Evolutionary conservation across 2,797 vertebrate species (phyloP).

Genomic region (Darevskia mixta): DNA sequence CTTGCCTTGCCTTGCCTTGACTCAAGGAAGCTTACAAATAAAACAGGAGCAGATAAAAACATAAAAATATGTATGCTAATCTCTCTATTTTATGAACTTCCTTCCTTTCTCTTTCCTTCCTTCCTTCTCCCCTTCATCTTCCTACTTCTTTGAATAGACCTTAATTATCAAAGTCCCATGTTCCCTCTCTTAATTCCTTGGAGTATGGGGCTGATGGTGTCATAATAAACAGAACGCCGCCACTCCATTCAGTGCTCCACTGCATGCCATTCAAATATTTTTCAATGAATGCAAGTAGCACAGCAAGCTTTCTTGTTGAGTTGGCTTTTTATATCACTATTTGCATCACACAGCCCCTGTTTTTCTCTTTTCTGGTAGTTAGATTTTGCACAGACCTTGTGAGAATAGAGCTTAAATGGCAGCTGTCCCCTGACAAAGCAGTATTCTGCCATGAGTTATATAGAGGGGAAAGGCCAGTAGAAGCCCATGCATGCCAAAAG

Average conservation of each 20-base stretch:
- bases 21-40: too few relatives aligned
- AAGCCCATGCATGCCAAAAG: background rate
- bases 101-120: background rate
- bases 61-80: too few relatives aligned
- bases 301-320: background rate
- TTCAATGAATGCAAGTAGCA: background rate
- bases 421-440: background rate
- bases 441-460: background rate
- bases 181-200: background rate
- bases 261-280: background rate
- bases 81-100: background rate
- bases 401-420: background rate
- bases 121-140: background rate
- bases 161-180: background rate
- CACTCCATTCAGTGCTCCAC: background rate
- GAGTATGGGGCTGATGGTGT: background rate
- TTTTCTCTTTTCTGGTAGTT: background rate
- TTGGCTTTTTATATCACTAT: background rate
- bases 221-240: background rate
- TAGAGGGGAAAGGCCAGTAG: background rate
- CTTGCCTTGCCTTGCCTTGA: too few relatives aligned
- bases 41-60: too few relatives aligned
- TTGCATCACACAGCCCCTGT: background rate
- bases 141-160: background rate
- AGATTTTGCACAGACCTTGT: background rate